Percentiles rank a stretch among this genome's conserved stretches.
These are phyloP conservation scores for Takifugu rubripes DNA, from an alignment of 2,797 vertebrate species.

Conservation along the genomic window DNA sequence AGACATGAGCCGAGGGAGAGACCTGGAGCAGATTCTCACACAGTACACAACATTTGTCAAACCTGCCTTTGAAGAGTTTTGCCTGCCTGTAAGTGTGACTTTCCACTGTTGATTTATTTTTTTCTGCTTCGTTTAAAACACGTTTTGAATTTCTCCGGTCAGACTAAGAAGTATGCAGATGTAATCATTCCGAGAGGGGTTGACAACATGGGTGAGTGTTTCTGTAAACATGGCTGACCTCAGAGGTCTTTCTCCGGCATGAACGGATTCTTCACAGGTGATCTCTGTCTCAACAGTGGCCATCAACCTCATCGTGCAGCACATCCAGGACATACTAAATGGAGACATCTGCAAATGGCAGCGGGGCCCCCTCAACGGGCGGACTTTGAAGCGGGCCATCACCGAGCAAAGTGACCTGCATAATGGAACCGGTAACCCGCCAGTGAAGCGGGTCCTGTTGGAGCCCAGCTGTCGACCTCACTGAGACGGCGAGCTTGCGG, in stretches of 20 bases:
- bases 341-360: constrained; percentile 97
- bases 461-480: constrained; percentile 95
- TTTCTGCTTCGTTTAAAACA: not conserved
- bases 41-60: constrained; percentile 98
- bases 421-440: constrained; percentile 40
- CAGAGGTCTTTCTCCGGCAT: not conserved
- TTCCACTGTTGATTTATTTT: not conserved
- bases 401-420: constrained; percentile 76
- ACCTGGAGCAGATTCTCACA: constrained; percentile 94
- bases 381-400: constrained; percentile 80
- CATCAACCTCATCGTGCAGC: constrained; percentile 97
- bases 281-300: constrained; percentile 77
- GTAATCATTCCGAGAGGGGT: constrained; percentile 97
- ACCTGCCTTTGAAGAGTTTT: constrained; percentile 97
- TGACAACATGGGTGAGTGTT: constrained; percentile 92
- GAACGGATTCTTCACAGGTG: not conserved
- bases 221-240: not conserved
- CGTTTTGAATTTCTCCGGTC: constrained; percentile 23
- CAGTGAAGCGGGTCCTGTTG: constrained; percentile 84
- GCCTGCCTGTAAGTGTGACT: constrained; percentile 83
- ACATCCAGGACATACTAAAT: constrained; percentile 96
- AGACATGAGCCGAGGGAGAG: constrained; percentile 91
- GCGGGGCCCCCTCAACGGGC: constrained; percentile 72
- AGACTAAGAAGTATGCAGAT: constrained; percentile 98
- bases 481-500: constrained; percentile 56